phyloP scores from a whole-genome alignment of 2,113 vertebrate species.

The Hippocampus abdominalis region DNA sequence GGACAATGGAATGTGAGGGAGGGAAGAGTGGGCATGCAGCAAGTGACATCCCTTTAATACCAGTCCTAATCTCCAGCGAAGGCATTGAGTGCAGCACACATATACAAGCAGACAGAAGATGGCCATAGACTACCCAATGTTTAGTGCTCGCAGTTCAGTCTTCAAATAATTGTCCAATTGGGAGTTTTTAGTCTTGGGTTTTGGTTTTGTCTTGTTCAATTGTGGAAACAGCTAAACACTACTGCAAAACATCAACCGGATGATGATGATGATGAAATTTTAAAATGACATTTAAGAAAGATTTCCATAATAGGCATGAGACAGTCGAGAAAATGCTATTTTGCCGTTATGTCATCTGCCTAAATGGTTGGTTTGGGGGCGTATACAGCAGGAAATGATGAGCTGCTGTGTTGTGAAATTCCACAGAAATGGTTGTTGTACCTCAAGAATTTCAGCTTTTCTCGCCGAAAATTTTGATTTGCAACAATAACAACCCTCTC shows the following conservation, averaged over 20 bases:
- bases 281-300: too few relatives aligned
- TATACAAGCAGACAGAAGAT: slow-evolving; percentile 10
- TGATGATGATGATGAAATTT: too few relatives aligned
- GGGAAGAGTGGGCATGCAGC: slow-evolving; percentile 34
- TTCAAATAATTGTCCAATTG: not conserved
- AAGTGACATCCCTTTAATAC: slow-evolving; percentile 59
- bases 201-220: not conserved
- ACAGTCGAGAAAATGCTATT: too few relatives aligned
- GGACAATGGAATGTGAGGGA: slow-evolving; percentile 60
- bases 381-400: slow-evolving; percentile 40
- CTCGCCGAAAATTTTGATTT: slow-evolving; percentile 18
- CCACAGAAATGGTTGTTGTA: slow-evolving; percentile 21
- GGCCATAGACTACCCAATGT: not conserved
- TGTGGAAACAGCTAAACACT: too few relatives aligned
- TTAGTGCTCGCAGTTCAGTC: not conserved
- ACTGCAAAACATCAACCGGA: too few relatives aligned
- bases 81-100: slow-evolving; percentile 35
- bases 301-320: too few relatives aligned
- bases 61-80: slow-evolving; percentile 56
- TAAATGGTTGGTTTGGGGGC: too few relatives aligned
- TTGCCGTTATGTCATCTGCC: too few relatives aligned
- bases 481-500: slow-evolving; percentile 51
- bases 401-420: slow-evolving; percentile 34
- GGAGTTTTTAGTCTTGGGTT: not conserved
- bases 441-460: slow-evolving; percentile 18